A percentile compares a stretch with the other conserved stretches of the same genome.
These are phyloP conservation scores for Sinella curviseta DNA, from an alignment of 1,140 invertebrate genomes.

Conservation along the genomic window DNA sequence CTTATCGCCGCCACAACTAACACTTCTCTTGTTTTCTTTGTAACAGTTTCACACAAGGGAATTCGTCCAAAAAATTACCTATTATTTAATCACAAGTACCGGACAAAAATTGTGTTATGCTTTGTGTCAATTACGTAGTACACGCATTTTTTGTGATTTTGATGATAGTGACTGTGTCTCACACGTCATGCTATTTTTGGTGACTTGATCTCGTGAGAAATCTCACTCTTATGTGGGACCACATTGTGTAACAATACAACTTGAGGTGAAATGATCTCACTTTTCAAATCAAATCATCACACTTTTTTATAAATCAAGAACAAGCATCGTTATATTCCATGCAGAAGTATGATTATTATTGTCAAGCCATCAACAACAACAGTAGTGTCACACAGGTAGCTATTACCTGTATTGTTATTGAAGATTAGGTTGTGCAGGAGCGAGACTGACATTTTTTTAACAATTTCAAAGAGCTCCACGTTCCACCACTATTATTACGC, in stretches of 20 bases:
- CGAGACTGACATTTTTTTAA: neutral
- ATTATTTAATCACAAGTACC: neutral
- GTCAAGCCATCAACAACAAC: neutral
- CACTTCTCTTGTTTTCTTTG: neutral
- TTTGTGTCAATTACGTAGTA: neutral
- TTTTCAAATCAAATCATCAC: slow-evolving; percentile 18
- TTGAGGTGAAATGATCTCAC: neutral
- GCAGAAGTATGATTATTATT: neutral
- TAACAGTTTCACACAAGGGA: neutral
- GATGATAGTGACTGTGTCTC: neutral
- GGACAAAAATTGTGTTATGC: neutral
- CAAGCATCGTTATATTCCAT: no score
- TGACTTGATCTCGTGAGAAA: slow-evolving; percentile 25
- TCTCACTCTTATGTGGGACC: neutral
- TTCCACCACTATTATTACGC: neutral
- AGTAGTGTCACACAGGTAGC: slow-evolving; percentile 19
- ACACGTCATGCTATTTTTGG: neutral
- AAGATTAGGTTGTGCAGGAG: no score
- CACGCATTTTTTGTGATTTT: neutral
- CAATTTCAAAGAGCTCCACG: neutral
- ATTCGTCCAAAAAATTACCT: slow-evolving; percentile 2
- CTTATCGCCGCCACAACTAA: no score
- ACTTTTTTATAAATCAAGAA: slow-evolving; percentile 12
- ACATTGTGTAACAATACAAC: neutral
- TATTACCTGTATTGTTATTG: neutral